Evolutionary conservation across 2,888 invertebrate genomes (phyloP).

Genomic region (Boloria euphrosyne): DNA sequence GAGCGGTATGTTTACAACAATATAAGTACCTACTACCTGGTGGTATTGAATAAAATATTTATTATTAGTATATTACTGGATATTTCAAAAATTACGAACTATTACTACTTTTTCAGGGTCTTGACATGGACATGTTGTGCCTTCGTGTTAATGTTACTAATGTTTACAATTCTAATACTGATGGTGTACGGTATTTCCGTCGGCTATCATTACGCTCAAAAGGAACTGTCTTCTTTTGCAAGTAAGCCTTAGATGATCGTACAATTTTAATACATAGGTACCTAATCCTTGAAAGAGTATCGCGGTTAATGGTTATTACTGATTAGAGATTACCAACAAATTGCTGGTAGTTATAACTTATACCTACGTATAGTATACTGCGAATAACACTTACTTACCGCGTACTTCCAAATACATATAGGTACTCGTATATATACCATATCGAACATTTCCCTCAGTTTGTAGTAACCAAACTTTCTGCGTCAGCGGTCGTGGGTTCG

Average conservation of each 20-base stretch:
- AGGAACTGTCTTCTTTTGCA: slow-evolving; percentile 69
- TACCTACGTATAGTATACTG: too few species aligned
- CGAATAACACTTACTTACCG: too few species aligned
- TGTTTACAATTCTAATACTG: slow-evolving; percentile 62
- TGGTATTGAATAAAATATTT: background rate
- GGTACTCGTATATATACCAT: too few species aligned
- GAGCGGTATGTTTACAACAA: slow-evolving; percentile 58
- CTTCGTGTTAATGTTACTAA: slow-evolving; percentile 64
- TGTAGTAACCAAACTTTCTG: too few species aligned
- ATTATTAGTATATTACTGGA: background rate
- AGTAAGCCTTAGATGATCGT: slow-evolving; percentile 51
- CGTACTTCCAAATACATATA: too few species aligned
- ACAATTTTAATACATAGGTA: too few species aligned
- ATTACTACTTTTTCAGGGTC: slow-evolving; percentile 51
- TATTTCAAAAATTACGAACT: too few species aligned
- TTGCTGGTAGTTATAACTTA: too few species aligned
- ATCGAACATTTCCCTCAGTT: too few species aligned
- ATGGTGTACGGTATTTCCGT: slow-evolving; percentile 75
- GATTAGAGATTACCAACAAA: background rate
- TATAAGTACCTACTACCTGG: too few species aligned
- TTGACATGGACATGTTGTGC: slow-evolving; percentile 73
- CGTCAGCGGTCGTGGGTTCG: background rate
- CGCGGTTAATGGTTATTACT: too few species aligned
- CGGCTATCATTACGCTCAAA: slow-evolving; percentile 75
- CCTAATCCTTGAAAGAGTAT: too few species aligned